Conservation (phyloP, 1,140 invertebrate genomes). For the Sarcophaga bullata region DNA sequence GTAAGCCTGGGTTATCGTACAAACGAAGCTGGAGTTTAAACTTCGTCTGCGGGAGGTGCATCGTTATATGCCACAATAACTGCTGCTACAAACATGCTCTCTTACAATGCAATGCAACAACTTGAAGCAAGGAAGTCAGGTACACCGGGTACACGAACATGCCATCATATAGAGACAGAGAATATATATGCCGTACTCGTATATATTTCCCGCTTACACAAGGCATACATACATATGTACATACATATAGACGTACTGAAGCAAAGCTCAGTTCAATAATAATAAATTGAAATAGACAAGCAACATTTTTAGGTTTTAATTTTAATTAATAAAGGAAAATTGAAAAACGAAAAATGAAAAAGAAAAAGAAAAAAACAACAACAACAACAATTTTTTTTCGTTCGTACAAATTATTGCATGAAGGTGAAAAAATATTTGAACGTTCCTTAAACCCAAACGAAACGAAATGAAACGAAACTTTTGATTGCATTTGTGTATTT, state of each 20-base stretch:
- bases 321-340: conserved; percentile 27
- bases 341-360: too few species aligned
- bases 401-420: conserved; percentile 17
- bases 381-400: background rate
- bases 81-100: background rate
- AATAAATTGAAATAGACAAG: conserved; percentile 36
- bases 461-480: background rate
- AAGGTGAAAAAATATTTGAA: conserved; percentile 20
- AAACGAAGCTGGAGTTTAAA: conserved; percentile 40
- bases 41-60: conserved; percentile 35
- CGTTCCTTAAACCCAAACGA: background rate
- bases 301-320: conserved; percentile 35
- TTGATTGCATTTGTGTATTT: background rate
- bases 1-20: background rate
- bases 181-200: too few species aligned
- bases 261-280: conserved; percentile 36
- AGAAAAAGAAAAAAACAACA: too few species aligned
- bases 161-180: too few species aligned
- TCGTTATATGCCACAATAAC: background rate
- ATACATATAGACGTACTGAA: background rate
- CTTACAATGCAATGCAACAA: background rate
- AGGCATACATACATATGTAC: background rate
- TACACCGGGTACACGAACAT: background rate
- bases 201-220: background rate
- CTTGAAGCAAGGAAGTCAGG: background rate